Base-by-base conservation (phyloP, 2,888 invertebrate genomes). In the Plagodis pulveraria region DNA sequence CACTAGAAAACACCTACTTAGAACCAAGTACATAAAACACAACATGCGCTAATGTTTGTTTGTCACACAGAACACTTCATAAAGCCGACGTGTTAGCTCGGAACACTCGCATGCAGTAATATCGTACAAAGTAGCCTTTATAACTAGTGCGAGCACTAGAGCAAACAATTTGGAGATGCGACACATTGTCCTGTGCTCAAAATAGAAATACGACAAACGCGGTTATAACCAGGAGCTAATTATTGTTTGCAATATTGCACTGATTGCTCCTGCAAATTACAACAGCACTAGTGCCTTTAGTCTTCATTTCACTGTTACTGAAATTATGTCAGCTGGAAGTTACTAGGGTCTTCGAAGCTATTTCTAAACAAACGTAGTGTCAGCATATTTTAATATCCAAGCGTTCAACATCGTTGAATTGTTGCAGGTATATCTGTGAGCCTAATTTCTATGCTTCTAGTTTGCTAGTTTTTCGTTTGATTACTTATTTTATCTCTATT, bases 51-150 rank as follows among this genome's bases (percentile, higher is more conserved):
- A 12, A 42, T 42, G 41, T 58, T 47, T 59, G 60, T 61, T 61
- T 56, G 49, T 49, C 55, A 49, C 36, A 54, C 51, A 56, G 46
- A 47, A 58, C 49, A 53, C 58, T 63, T 53, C 56, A 58, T 63
- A 58, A 63, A 63, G 53, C 41, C 52, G 7, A 44, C 42, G 48
- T 50, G 50, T 49, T 52, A 53, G 53, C 58, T 44, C 38, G 33
- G 36, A 46, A 56, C 53, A 60, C 50, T 61, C 35, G 50, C 57
- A 55, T 52, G 55, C 51, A 56, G 52, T 65, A 57, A 62, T 67
- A 67, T 58, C 42, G 57, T 38, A 56, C 46, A 59, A 61, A 65
- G 57, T 61, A 63, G 54, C 54, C 43, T 36, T 63, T 64, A 54
- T 55, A 50, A 52, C 59, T 57, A 62, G 48, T 51, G 45, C 50